Percentiles rank a stretch among this genome's conserved stretches.
phyloP scores from a whole-genome alignment of 2,888 invertebrate species.

The Trachelus stipa region DNA sequence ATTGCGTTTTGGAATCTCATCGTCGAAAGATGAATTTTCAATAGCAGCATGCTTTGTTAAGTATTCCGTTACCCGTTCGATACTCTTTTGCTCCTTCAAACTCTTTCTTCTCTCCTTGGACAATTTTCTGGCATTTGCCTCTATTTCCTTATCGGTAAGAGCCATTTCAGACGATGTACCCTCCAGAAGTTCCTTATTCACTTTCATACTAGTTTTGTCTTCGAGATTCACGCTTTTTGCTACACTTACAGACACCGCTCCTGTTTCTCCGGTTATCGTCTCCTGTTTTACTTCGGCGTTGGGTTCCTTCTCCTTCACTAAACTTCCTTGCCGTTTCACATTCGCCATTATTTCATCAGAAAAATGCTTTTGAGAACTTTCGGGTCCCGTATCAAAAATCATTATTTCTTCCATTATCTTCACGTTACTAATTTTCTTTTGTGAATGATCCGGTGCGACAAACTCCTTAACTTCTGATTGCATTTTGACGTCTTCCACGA shows the following conservation, averaged over 20 bases:
- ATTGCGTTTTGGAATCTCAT: neutral
- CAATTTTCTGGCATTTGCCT: constrained; percentile 27
- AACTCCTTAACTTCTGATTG: neutral
- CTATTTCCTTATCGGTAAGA: constrained; percentile 29
- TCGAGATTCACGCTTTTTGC: constrained; percentile 15
- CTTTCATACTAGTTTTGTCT: neutral
- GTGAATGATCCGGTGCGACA: neutral
- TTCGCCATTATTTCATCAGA: constrained; percentile 13
- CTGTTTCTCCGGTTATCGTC: neutral
- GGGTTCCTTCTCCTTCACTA: constrained; percentile 15
- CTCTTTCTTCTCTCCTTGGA: constrained; percentile 30
- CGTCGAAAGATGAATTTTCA: constrained; percentile 11
- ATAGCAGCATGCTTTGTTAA: constrained; percentile 35
- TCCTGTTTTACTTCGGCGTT: neutral
- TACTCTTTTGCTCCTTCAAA: constrained; percentile 59
- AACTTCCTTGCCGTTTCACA: constrained; percentile 18
- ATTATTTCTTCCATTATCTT: constrained; percentile 3
- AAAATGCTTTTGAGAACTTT: constrained; percentile 1
- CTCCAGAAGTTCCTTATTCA: neutral
- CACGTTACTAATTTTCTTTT: neutral
- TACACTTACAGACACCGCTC: neutral
- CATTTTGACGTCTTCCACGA: neutral
- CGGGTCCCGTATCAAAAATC: constrained; percentile 17
- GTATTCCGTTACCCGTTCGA: constrained; percentile 46
- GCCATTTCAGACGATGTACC: neutral